These are phyloP conservation scores for Pipistrellus pygmaeus DNA, from an alignment of 2,797 vertebrate genomes.

Conservation along the genomic window DNA sequence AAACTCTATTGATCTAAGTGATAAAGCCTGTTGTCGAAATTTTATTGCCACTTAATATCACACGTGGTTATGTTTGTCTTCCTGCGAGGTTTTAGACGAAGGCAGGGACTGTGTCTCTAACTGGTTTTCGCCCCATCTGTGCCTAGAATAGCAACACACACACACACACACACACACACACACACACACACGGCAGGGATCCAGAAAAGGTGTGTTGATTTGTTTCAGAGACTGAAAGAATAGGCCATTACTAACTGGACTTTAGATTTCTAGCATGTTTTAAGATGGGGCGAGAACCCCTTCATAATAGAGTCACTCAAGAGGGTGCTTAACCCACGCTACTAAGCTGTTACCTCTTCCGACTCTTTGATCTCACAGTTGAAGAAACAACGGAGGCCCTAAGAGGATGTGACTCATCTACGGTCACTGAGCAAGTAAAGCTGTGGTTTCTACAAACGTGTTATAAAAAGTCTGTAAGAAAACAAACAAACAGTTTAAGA, in stretches of 20 bases:
- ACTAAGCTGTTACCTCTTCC: not conserved
- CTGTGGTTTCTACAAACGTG: constrained; percentile 39
- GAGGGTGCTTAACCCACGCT: not conserved
- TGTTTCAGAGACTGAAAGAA: constrained; percentile 16
- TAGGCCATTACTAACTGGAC: constrained; percentile 12
- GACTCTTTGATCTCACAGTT: constrained; percentile 64
- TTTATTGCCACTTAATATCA: constrained; percentile 12
- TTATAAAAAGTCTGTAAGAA: constrained; percentile 13
- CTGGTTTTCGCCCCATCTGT: not conserved
- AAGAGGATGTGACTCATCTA: constrained; percentile 72
- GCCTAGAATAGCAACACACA: not conserved
- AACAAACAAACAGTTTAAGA: not conserved
- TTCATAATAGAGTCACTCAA: not conserved
- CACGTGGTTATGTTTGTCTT: not conserved
- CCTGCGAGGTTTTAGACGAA: not conserved
- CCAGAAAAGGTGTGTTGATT: not conserved
- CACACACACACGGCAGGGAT: not conserved
- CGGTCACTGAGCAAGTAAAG: constrained; percentile 52
- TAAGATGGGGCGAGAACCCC: constrained; percentile 29
- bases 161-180: not conserved
- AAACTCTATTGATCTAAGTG: constrained; percentile 23
- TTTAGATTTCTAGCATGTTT: constrained; percentile 36
- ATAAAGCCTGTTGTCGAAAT: constrained; percentile 6
- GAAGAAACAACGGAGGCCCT: constrained; percentile 22
- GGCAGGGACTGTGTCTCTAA: constrained; percentile 28